Base-by-base conservation (phyloP, 2,113 vertebrate species). In the Micronycteris hirsuta region DNA sequence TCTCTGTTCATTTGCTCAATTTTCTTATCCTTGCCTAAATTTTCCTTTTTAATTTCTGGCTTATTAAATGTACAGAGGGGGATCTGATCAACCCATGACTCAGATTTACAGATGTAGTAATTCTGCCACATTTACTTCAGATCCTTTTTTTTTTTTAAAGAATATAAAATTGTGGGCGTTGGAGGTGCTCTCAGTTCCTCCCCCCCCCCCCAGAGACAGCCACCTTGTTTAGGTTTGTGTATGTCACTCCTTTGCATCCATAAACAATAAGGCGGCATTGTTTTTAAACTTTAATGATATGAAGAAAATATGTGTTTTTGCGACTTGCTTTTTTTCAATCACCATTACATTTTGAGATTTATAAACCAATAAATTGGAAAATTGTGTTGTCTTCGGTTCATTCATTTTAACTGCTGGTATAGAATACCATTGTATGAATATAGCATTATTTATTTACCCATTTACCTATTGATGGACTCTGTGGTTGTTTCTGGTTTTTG, bases 111-210 rank as follows among this genome's bases (percentile, higher is more conserved):
- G 88, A 41, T 82, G 76, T 74, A 68, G 81, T 86, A 33, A 47
- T 81, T 95, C 95, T 96, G 61, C 91, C 91, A 90, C 84, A 95
- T 92, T 95, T 95, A 96, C 86, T 94, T 95, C 70, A 93, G 71
- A 74, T 91, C 8, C 7, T 85, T 36, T 88, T 45, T 91, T 84
- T 76, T 36, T 65, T 49, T 36, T 36, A 16, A 36, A 82, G 91
- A 33, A 81, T 85, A 73, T 61, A 82, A 89, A 86, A 93, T 43
- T 52, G 68, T 15, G 76, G 54, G 14, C 54, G 56, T 26, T 94
- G 95, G 86, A 94, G 82, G 49, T 74, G 28, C n/a, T 86, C 12
- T 67, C 33, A 56, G 26, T 43, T 80, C 68, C 77, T 71, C 24
- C 26, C 31, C n/a, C 86, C 83, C 68, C 80, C 88, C 14, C 56